Evolutionary conservation across 1,140 invertebrate genomes (phyloP), one percentile per base, ranked within the genome.

Genomic region (Agraylea sexmaculata): DNA sequence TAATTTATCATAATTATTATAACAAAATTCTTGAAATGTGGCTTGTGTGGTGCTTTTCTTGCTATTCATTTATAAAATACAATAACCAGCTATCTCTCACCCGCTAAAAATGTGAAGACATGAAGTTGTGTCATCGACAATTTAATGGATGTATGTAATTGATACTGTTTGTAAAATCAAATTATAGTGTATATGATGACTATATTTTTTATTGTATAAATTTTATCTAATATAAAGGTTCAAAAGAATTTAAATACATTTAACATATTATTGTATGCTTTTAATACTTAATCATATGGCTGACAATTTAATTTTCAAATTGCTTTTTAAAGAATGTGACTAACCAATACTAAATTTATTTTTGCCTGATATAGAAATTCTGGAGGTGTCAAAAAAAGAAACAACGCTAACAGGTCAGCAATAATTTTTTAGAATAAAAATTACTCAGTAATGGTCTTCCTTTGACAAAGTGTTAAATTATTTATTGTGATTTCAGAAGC

Each of bases 341-440:
- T 27, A 31, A 40, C 33, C 28, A 43, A 13, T 37, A 42, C 41
- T 43, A 40, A 48, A 45, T 38, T 18, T 28, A 31, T 43, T 34
- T 43, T 43, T 43, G 35, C 42, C 33, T 33, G 18, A 27, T 44
- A 35, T 45, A 45, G 37, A 49, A 39, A 40, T 40, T n/a, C n/a
- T n/a, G 40, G 27, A 39, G 35, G 43, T 45, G 42, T 42, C 29
- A 23, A 35, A 38, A 49, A 49, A 49, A 49, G 43, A 40, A 49
- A 45, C n/a, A n/a, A n/a, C n/a, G n/a, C n/a, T n/a, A n/a, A n/a
- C n/a, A n/a, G n/a, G n/a, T n/a, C n/a, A n/a, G n/a, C n/a, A n/a
- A n/a, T n/a, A n/a, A n/a, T n/a, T n/a, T n/a, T n/a, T n/a, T n/a
- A n/a, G n/a, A n/a, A n/a, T n/a, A n/a, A n/a, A n/a, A n/a, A n/a